These are phyloP conservation scores for Setipinna tenuifilis DNA, from an alignment of 2,797 vertebrate species.

Conservation along the genomic window DNA sequence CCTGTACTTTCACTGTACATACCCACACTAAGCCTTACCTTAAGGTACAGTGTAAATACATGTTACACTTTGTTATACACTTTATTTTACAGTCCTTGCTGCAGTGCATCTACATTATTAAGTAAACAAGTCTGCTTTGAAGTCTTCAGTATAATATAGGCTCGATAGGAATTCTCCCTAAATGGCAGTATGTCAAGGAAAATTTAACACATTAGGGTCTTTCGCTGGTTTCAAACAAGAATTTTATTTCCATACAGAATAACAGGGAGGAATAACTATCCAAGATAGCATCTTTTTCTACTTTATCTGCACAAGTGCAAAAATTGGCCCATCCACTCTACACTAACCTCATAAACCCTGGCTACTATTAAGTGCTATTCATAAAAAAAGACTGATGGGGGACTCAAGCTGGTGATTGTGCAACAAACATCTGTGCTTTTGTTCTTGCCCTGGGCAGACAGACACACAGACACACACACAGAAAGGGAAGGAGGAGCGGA, in stretches of 20 bases:
- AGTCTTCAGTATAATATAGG: no score
- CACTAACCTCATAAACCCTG: slow-evolving; percentile 49
- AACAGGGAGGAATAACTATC: slow-evolving; percentile 17
- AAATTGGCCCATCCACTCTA: slow-evolving; percentile 51
- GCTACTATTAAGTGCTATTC: slow-evolving; percentile 65
- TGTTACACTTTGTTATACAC: no score
- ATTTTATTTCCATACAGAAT: background rate
- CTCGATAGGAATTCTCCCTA: background rate
- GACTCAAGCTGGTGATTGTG: slow-evolving; percentile 58
- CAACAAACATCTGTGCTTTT: slow-evolving; percentile 61
- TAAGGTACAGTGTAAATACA: no score
- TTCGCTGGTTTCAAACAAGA: background rate
- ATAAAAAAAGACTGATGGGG: slow-evolving; percentile 56
- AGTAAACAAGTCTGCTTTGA: no score
- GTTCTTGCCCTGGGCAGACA: slow-evolving; percentile 58
- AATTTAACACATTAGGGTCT: background rate
- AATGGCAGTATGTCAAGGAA: background rate
- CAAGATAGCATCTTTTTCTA: slow-evolving; percentile 44
- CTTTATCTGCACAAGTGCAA: slow-evolving; percentile 35
- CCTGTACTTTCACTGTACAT: no score
- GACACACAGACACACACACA: background rate
- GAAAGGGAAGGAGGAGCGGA: background rate
- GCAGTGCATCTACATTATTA: no score
- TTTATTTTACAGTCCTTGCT: no score
- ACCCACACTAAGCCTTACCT: no score